Evolutionary conservation across 2,888 invertebrate species (phyloP).

Genomic region (Trileptium ribeirensis): DNA sequence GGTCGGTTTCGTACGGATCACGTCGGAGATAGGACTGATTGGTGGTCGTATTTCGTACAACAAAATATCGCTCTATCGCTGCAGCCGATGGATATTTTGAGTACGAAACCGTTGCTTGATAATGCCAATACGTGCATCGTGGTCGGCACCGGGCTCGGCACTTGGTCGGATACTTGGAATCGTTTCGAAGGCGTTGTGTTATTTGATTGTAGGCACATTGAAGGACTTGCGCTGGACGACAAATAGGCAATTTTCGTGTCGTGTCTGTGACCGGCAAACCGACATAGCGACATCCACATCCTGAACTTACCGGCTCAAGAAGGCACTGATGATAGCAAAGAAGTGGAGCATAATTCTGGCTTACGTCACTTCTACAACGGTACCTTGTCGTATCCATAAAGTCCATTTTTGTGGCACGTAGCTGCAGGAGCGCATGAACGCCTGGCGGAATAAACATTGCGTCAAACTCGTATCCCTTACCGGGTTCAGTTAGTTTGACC

Average conservation of each 20-base stretch:
- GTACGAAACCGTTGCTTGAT: background rate
- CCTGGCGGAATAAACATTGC: constrained; percentile 6
- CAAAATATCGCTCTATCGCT: background rate
- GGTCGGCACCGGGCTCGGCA: background rate
- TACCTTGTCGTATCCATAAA: background rate
- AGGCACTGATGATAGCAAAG: background rate
- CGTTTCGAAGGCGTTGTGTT: background rate
- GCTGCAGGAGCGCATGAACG: constrained; percentile 3
- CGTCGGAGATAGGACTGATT: background rate
- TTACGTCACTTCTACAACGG: background rate
- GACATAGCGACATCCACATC: constrained; percentile 6
- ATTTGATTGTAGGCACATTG: background rate
- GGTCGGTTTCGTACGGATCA: background rate
- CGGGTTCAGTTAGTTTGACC: constrained; percentile 42
- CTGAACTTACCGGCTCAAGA: background rate
- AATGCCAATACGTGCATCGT: background rate
- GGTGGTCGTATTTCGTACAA: background rate
- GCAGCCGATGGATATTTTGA: background rate
- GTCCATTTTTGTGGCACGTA: constrained; percentile 2
- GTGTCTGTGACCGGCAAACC: background rate
- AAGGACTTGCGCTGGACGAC: background rate
- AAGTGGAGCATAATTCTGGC: background rate
- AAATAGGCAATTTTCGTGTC: background rate
- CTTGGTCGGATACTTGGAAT: background rate
- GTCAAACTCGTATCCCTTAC: constrained; percentile 38